phyloP scores from a whole-genome alignment of 2,797 vertebrate genomes.

The Molossus molossus region DNA sequence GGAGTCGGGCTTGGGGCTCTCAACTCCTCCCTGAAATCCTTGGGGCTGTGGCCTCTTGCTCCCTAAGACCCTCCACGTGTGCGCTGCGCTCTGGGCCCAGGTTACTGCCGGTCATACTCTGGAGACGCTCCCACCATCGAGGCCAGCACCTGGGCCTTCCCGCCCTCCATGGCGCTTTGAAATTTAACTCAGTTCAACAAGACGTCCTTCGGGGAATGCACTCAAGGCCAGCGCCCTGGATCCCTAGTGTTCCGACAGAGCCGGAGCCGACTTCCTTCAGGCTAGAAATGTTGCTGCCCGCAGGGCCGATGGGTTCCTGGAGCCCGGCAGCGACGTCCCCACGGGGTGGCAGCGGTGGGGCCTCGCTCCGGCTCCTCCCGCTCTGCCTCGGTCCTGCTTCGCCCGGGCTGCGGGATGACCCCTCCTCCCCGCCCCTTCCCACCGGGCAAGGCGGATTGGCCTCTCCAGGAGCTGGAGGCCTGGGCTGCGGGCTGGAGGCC shows the following conservation, averaged over 20 bases:
- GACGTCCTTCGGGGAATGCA: background rate
- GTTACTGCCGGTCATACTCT: background rate
- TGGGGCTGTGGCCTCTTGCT: background rate
- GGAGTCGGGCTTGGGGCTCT: background rate
- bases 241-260: background rate
- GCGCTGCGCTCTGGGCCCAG: background rate
- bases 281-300: background rate
- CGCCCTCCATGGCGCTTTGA: background rate
- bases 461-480: background rate
- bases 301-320: no score
- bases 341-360: no score
- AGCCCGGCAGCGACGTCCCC: background rate
- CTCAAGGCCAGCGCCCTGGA: background rate
- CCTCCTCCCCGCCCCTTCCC: background rate
- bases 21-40: background rate
- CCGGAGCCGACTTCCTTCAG: background rate
- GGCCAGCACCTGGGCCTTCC: background rate
- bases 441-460: accelerated
- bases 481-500: no score
- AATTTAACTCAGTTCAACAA: background rate
- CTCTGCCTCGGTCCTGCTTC: no score
- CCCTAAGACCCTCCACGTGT: no score
- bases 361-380: no score
- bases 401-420: no score
- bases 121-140: background rate